phyloP scores from a whole-genome alignment of 2,888 invertebrate species.

The Lamellibrachia columna region DNA sequence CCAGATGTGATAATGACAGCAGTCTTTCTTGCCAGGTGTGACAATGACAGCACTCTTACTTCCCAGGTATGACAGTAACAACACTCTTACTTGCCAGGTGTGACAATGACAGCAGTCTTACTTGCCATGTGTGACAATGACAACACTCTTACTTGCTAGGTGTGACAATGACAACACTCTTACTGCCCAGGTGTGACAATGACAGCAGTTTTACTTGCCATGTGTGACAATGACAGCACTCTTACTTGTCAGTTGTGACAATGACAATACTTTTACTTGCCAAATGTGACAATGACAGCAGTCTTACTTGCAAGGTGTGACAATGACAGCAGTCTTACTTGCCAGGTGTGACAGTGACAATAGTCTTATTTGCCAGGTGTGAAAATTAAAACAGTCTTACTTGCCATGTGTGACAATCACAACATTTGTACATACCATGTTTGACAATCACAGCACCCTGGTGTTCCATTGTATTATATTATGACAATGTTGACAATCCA shows the following conservation, averaged over 20 bases:
- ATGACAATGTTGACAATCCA: not conserved
- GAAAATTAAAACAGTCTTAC: too few species aligned
- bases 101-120: not conserved
- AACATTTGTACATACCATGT: not conserved
- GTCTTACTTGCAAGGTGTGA: too few species aligned
- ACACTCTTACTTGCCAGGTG: not conserved
- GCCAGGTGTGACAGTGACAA: too few species aligned
- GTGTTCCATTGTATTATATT: not conserved
- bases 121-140: not conserved
- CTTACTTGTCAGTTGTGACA: not conserved
- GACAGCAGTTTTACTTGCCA: not conserved
- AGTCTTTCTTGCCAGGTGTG: not conserved
- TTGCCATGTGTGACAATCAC: too few species aligned
- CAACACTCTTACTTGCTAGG: not conserved
- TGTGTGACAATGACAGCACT: not conserved
- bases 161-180: not conserved
- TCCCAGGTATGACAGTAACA: not conserved
- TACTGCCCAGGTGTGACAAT: not conserved
- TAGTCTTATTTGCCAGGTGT: too few species aligned
- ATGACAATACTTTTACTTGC: not conserved
- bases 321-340: too few species aligned
- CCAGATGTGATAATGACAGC: not conserved
- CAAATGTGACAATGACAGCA: not conserved
- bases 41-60: not conserved
- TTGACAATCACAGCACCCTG: not conserved